These are phyloP conservation scores for Asobara japonica DNA, from an alignment of 1,140 invertebrate genomes.

Conservation along the genomic window DNA sequence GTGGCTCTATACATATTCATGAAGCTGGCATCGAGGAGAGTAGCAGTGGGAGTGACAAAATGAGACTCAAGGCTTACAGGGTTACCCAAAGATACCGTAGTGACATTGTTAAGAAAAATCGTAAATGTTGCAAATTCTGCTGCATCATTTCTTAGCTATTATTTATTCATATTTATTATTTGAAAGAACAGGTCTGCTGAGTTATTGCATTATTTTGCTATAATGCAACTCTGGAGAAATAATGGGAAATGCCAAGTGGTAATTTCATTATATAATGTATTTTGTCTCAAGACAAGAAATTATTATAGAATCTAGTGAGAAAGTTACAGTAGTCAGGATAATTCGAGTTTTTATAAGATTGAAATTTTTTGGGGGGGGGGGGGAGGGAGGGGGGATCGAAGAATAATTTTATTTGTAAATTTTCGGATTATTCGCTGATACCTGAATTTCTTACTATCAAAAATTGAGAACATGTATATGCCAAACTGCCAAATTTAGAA, in stretches of 20 bases:
- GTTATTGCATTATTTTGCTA: conserved; percentile 4
- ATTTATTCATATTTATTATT: conserved; percentile 29
- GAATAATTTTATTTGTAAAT: neutral
- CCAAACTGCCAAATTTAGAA: conserved; percentile 8
- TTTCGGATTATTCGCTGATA: neutral
- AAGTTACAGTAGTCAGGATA: too few species aligned
- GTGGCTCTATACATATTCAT: conserved; percentile 52
- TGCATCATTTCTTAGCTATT: conserved; percentile 53
- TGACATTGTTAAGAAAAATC: conserved; percentile 47
- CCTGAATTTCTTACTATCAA: neutral
- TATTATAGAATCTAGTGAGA: too few species aligned
- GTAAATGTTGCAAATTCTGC: conserved; percentile 55
- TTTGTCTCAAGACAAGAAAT: too few species aligned
- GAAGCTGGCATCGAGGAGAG: conserved; percentile 40
- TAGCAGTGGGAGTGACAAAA: conserved; percentile 37
- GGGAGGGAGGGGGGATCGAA: too few species aligned
- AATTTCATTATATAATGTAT: too few species aligned
- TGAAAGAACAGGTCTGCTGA: neutral
- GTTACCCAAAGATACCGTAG: conserved; percentile 52
- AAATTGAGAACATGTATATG: neutral
- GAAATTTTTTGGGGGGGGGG: neutral
- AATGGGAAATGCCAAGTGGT: too few species aligned
- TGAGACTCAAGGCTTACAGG: conserved; percentile 51
- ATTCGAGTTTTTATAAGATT: neutral
- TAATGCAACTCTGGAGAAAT: too few species aligned